These are phyloP conservation scores for Himalopsyche japonica DNA, from an alignment of 2,888 invertebrate genomes.

Conservation along the genomic window DNA sequence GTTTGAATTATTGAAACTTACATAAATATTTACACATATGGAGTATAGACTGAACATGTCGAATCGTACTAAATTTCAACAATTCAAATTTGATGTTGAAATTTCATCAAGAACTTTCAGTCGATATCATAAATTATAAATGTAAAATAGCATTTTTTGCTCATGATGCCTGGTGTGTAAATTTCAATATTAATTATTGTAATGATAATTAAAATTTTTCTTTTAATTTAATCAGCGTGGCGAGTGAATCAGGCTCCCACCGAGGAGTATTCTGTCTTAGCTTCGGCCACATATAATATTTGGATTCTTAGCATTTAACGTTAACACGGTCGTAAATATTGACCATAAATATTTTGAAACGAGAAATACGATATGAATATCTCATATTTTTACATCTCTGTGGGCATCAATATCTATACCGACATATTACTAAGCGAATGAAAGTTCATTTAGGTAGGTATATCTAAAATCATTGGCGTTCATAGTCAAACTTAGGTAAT, in stretches of 20 bases:
- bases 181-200: too few relatives aligned
- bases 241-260: background rate
- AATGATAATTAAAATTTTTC: too few relatives aligned
- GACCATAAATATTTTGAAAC: constrained; percentile 23
- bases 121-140: too few relatives aligned
- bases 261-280: background rate
- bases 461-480: background rate
- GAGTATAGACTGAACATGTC: too few relatives aligned
- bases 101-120: too few relatives aligned
- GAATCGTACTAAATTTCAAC: too few relatives aligned
- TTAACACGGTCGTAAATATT: constrained; percentile 22
- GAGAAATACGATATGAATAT: constrained; percentile 17
- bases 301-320: constrained; percentile 7
- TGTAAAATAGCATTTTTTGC: too few relatives aligned
- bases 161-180: too few relatives aligned
- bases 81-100: too few relatives aligned
- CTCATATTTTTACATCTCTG: constrained; percentile 8
- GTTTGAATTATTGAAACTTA: too few relatives aligned
- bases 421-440: background rate
- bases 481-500: too few relatives aligned
- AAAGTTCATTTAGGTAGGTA: background rate
- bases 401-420: constrained; percentile 3
- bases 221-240: background rate
- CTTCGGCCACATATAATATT: constrained; percentile 2
- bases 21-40: too few relatives aligned